Evolutionary conservation across 2,113 vertebrate genomes (phyloP).

Genomic region (Cynopterus brachyotis): DNA sequence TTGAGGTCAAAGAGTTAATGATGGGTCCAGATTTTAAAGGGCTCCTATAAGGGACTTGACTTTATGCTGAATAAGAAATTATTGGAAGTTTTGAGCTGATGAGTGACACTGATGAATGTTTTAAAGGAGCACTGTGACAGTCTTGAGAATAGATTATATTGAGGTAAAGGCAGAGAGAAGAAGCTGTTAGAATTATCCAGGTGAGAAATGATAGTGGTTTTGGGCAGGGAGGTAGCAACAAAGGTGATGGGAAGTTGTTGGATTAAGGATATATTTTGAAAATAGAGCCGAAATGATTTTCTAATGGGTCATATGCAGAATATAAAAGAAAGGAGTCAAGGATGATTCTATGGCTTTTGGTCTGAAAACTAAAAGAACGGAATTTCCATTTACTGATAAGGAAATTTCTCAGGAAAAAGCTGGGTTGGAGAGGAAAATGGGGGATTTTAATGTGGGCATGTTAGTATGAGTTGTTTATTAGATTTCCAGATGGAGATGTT

Average conservation of each 20-base stretch:
- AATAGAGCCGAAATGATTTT: neutral
- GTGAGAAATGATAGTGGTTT: neutral
- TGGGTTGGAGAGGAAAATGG: neutral
- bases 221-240: neutral
- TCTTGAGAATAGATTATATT: neutral
- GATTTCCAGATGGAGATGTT: neutral
- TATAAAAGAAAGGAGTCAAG: neutral
- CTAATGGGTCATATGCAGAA: neutral
- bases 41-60: neutral
- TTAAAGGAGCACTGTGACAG: neutral
- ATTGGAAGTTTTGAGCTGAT: neutral
- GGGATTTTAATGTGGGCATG: neutral
- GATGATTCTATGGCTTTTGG: neutral
- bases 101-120: neutral
- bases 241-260: neutral
- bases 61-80: neutral
- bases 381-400: neutral
- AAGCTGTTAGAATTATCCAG: neutral
- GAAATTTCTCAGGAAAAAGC: neutral
- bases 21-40: neutral
- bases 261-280: conserved; percentile 1
- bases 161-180: neutral
- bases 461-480: neutral
- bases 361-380: conserved; percentile 18
- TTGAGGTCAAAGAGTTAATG: neutral